phyloP scores from a whole-genome alignment of 2,113 vertebrate genomes.

The Embiotoca jacksoni region DNA sequence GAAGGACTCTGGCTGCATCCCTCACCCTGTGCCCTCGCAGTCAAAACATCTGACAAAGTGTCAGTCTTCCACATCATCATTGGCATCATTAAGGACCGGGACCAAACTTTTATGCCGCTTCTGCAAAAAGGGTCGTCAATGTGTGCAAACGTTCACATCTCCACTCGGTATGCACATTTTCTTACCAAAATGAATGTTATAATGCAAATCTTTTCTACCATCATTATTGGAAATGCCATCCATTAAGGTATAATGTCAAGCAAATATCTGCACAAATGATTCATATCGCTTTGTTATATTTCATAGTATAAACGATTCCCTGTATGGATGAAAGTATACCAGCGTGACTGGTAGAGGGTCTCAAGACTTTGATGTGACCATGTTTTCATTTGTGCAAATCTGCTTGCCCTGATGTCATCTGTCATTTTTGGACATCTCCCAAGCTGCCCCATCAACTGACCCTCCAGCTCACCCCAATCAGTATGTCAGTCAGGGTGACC shows the following conservation, averaged over 20 bases:
- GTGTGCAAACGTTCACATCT: constrained; percentile 28
- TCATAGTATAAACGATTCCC: background rate
- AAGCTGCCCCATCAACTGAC: constrained; percentile 3
- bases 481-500: background rate
- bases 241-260: background rate
- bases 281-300: background rate
- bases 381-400: constrained; percentile 2
- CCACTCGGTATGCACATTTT: constrained; percentile 39
- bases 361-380: background rate
- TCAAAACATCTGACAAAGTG: constrained; percentile 83
- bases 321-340: background rate
- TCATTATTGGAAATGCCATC: background rate
- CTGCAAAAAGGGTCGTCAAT: constrained; percentile 64
- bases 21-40: constrained; percentile 57
- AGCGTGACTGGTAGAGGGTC: background rate
- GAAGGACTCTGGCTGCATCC: constrained; percentile 70
- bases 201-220: constrained; percentile 24
- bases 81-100: constrained; percentile 69
- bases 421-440: background rate
- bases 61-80: constrained; percentile 81
- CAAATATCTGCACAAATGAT: background rate
- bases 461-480: background rate
- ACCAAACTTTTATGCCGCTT: constrained; percentile 73
- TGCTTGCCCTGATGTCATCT: constrained; percentile 1
- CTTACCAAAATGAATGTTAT: constrained; percentile 36